phyloP scores from a whole-genome alignment of 1,140 invertebrate species.

The Drosophila athabasca region DNA sequence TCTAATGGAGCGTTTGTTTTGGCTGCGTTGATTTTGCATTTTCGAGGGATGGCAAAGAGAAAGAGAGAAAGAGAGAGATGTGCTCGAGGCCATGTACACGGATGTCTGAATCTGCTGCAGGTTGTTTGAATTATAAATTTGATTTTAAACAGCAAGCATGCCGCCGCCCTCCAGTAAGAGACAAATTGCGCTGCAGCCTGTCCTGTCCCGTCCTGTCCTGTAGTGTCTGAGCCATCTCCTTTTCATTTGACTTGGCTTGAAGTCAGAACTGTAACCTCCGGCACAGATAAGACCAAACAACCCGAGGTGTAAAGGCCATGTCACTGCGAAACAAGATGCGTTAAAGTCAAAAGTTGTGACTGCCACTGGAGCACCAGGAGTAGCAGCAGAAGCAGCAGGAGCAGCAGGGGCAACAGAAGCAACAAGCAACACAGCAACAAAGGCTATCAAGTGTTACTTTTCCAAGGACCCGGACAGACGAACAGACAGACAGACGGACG shows the following conservation, averaged over 20 bases:
- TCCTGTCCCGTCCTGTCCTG: constrained; percentile 14
- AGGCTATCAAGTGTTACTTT: constrained; percentile 57
- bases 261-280: constrained; percentile 7
- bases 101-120: constrained; percentile 14
- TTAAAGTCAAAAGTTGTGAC: constrained; percentile 72
- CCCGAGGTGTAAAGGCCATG: constrained; percentile 38
- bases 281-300: background rate
- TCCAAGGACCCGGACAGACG: constrained; percentile 25
- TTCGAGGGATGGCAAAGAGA: constrained; percentile 1
- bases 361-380: background rate
- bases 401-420: too few relatives aligned
- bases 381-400: too few relatives aligned
- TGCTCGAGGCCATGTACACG: too few relatives aligned
- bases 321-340: constrained; percentile 61
- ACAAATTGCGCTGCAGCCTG: constrained; percentile 33
- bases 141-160: constrained; percentile 37
- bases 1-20: constrained; percentile 66
- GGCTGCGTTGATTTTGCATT: constrained; percentile 59
- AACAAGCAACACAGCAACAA: constrained; percentile 13
- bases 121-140: constrained; percentile 51
- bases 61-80: too few relatives aligned
- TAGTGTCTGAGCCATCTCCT: constrained; percentile 17
- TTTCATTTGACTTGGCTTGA: constrained; percentile 17
- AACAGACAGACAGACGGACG: constrained; percentile 36
- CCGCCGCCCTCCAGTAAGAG: constrained; percentile 9